A percentile compares a stretch with the other conserved stretches of the same genome.
phyloP scores from a whole-genome alignment of 2,797 vertebrate genomes.

The Catostomus latipinnis region DNA sequence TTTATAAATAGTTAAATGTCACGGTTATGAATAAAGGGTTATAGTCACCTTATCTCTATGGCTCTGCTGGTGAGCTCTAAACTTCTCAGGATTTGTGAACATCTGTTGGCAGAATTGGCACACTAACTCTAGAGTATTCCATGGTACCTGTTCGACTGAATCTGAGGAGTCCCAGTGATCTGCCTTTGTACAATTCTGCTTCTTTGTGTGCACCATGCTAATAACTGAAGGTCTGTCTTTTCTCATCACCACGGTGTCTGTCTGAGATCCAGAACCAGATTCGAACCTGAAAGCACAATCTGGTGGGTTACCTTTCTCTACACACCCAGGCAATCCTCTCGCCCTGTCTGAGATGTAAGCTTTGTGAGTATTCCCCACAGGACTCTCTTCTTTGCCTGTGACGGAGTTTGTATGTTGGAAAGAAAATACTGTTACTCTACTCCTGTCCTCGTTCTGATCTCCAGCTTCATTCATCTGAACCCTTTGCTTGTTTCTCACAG shows the following conservation, averaged over 20 bases:
- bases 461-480: conserved; percentile 1
- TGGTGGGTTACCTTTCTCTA: background rate
- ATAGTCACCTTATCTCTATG: conserved; percentile 61
- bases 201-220: conserved; percentile 50
- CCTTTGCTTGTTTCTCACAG: conserved; percentile 33
- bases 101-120: conserved; percentile 61
- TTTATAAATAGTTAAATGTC: background rate
- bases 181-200: conserved; percentile 19
- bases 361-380: background rate
- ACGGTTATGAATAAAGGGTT: background rate
- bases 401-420: conserved; percentile 31
- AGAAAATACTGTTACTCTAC: conserved; percentile 33
- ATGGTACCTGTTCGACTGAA: background rate
- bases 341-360: background rate
- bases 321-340: background rate
- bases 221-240: conserved; percentile 50
- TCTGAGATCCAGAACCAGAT: conserved; percentile 24
- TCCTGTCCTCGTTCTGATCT: conserved; percentile 15
- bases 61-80: conserved; percentile 55
- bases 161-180: conserved; percentile 28
- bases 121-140: conserved; percentile 47
- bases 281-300: conserved; percentile 21
- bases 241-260: background rate
- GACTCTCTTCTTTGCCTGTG: conserved; percentile 10
- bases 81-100: conserved; percentile 57